Base-by-base conservation (phyloP, 2,888 invertebrate genomes). In the Incurvaria masculella region DNA sequence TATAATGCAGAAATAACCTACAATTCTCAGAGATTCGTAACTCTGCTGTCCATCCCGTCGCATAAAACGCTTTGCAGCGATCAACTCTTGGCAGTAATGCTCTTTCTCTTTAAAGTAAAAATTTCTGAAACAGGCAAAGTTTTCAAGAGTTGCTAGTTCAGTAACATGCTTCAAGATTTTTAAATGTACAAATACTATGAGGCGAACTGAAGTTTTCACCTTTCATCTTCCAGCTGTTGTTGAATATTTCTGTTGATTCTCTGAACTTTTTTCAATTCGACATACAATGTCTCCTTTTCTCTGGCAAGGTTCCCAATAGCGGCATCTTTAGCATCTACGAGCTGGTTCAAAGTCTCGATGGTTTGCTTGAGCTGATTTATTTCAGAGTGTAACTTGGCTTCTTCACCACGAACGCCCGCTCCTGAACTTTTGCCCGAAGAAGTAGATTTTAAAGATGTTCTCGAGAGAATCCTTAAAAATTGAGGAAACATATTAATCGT, bases 81-180 rank as follows among this genome's bases (percentile, higher is more conserved):
- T 61, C 16, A 63, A 57, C 61, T 82, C 80, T 44, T 74, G 66
- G 49, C 76, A 68, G 49, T 80, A 79, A 49, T 69, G 65, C 53
- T 81, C 74, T 55, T 82, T 82, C 59, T 82, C 81, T 56, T 76
- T 73, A 52, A 69, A 74, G 59, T 81, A 79, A 57, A 74, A 79
- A 50, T 68, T 69, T 53, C 65, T 65, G 47, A 33, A 50, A 44
- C 21, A 27, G 40, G 44, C 27, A 21, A 45, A 38, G 41, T 8
- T 21, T n/a, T 3, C 19, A 19, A 4, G 11, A 17, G 2, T 17
- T 41, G 41, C 41, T 41, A 8, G 14, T 10, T 10, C 10, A 8
- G 6, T 8, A 16, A 41, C n/a, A 16, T 41, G 6, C 41, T 11
- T 41, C 14, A 41, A 41, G 14, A 41, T 8, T 16, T 41, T 16